Evolutionary conservation across 1,140 invertebrate genomes (phyloP).

Genomic region (Papilio dardanus): DNA sequence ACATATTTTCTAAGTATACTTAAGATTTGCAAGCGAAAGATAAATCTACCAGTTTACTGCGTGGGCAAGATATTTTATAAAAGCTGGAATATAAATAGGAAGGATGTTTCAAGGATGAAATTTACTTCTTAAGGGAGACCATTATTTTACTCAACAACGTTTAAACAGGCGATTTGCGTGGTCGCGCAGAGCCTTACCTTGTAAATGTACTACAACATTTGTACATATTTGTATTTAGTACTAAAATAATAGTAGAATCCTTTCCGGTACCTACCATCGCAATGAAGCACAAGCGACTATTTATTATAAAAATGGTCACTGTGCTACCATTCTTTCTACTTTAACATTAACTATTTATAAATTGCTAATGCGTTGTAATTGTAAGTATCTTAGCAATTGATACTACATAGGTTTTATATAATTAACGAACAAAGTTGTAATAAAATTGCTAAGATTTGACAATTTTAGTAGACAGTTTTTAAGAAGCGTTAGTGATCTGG

Average conservation of each 20-base stretch:
- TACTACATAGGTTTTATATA: too few species aligned
- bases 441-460: too few species aligned
- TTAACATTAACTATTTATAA: too few species aligned
- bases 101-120: slow-evolving; percentile 9
- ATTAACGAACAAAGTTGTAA: too few species aligned
- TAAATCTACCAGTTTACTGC: slow-evolving; percentile 2
- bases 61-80: background rate
- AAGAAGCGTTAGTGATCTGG: too few species aligned
- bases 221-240: too few species aligned
- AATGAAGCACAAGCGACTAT: too few species aligned
- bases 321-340: too few species aligned
- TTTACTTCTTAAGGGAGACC: background rate
- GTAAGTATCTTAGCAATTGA: too few species aligned
- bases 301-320: too few species aligned
- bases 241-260: background rate
- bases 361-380: too few species aligned
- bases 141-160: slow-evolving; percentile 10
- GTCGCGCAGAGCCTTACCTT: background rate
- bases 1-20: background rate
- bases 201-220: background rate
- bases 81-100: background rate
- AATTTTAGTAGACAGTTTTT: too few species aligned
- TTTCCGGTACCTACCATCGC: background rate
- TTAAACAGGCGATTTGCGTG: slow-evolving; percentile 1
- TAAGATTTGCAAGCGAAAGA: background rate